Evolutionary conservation across 1,140 invertebrate genomes (phyloP).

Genomic region (Trichoplusia ni): DNA sequence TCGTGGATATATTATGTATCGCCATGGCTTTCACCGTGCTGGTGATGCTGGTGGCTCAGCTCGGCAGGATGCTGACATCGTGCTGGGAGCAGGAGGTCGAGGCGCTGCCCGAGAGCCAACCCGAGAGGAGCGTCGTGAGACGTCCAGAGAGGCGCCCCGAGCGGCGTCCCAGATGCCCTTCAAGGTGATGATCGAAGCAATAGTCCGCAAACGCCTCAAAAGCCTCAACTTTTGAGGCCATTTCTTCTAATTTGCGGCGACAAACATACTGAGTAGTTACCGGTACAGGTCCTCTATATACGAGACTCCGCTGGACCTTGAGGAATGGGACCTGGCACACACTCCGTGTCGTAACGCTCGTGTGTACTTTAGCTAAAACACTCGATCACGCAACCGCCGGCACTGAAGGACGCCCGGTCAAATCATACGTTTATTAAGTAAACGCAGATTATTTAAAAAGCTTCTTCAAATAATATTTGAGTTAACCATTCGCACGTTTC

Average conservation of each 20-base stretch:
- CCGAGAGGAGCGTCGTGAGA: too few species aligned
- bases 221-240: too few species aligned
- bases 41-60: neutral
- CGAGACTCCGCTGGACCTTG: slow-evolving; percentile 9
- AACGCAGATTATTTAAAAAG: too few species aligned
- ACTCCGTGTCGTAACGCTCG: neutral
- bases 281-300: neutral
- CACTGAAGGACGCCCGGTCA: neutral
- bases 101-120: neutral
- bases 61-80: neutral
- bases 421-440: neutral
- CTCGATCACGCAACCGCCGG: slow-evolving; percentile 9
- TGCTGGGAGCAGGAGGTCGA: neutral
- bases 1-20: neutral
- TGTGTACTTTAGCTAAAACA: neutral
- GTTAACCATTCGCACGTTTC: too few species aligned
- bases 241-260: too few species aligned
- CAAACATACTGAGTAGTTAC: too few species aligned
- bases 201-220: too few species aligned
- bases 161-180: neutral
- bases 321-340: slow-evolving; percentile 1
- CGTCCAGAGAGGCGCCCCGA: too few species aligned
- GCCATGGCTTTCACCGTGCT: neutral
- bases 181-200: too few species aligned
- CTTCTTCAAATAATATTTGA: too few species aligned